phyloP scores from a whole-genome alignment of 2,797 vertebrate genomes.

The Darevskia nairensis region DNA sequence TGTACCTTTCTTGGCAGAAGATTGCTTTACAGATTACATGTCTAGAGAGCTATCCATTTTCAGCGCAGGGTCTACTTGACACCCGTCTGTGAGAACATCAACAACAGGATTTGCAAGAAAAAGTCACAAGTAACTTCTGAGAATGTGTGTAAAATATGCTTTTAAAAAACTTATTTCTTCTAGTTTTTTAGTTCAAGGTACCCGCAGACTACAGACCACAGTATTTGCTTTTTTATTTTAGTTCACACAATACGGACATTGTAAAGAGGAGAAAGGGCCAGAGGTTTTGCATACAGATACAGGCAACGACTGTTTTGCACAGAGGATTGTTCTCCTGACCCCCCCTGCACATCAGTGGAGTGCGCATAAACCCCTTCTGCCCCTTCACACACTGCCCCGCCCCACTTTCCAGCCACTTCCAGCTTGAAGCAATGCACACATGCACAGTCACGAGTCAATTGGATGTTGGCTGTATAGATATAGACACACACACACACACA shows the following conservation, averaged over 20 bases:
- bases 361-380: no score
- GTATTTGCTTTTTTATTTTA: neutral
- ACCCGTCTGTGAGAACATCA: constrained; percentile 40
- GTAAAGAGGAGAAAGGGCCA: neutral
- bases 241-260: no score
- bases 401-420: no score
- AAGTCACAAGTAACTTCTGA: constrained; percentile 50
- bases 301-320: no score
- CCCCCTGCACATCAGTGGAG: no score
- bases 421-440: no score
- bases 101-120: constrained; percentile 34
- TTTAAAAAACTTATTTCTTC: constrained; percentile 34
- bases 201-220: neutral
- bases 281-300: neutral
- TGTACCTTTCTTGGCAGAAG: constrained; percentile 52
- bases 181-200: constrained; percentile 25
- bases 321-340: no score
- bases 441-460: no score
- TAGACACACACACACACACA: no score
- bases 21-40: constrained; percentile 51
- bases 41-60: constrained; percentile 31
- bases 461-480: no score
- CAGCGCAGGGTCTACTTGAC: neutral
- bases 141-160: neutral
- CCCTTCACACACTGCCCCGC: no score